Evolutionary conservation across 2,888 invertebrate species (phyloP).

Genomic region (Drymonia ruficornis): DNA sequence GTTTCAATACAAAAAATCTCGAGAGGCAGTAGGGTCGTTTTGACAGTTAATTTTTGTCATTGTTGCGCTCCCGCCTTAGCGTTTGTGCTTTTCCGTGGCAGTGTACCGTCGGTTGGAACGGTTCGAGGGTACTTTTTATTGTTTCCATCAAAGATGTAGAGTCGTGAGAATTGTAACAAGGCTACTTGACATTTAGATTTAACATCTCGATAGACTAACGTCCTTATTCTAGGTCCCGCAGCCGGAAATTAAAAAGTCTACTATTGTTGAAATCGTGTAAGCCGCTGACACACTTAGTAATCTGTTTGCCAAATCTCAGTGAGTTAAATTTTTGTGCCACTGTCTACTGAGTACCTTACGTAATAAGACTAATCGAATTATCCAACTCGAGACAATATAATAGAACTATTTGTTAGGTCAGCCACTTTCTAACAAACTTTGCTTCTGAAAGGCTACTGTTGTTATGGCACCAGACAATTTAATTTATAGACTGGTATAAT

Average conservation of each 20-base stretch:
- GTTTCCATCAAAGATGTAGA: constrained; percentile 64
- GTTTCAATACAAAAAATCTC: constrained; percentile 75
- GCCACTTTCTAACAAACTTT: constrained; percentile 17
- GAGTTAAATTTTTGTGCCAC: constrained; percentile 35
- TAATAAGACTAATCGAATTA: constrained; percentile 32
- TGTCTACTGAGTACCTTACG: constrained; percentile 20
- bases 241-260: constrained; percentile 37
- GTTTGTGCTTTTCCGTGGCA: constrained; percentile 59
- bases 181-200: constrained; percentile 48
- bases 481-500: too few species aligned
- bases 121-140: constrained; percentile 56
- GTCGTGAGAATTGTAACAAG: constrained; percentile 70
- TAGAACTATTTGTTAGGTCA: constrained; percentile 19
- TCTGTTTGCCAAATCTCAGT: constrained; percentile 25
- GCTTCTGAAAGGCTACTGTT: constrained; percentile 2
- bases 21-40: constrained; percentile 67
- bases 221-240: constrained; percentile 20
- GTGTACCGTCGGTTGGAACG: constrained; percentile 52
- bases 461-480: too few species aligned
- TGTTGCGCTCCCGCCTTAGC: constrained; percentile 59
- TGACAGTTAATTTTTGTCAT: constrained; percentile 77
- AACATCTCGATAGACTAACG: constrained; percentile 39
- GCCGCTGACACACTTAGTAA: constrained; percentile 26
- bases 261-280: constrained; percentile 30
- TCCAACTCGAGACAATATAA: constrained; percentile 19